Percentiles rank a stretch among this genome's conserved stretches.
Evolutionary conservation across 1,140 invertebrate species (phyloP).

Genomic region (Bombyx mandarina): DNA sequence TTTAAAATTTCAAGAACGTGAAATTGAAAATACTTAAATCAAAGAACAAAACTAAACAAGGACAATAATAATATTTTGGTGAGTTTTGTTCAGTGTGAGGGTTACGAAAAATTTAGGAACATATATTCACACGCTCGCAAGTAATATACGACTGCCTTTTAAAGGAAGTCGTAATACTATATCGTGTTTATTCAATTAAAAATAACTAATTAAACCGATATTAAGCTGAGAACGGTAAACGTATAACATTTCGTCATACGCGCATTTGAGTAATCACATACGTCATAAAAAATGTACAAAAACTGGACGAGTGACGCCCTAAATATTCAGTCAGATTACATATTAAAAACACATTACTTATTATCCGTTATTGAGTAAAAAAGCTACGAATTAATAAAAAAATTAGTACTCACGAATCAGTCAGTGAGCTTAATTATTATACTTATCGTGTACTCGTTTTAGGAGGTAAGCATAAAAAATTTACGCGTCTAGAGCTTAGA

Average conservation of each 20-base stretch:
- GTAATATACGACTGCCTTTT: conserved; percentile 34
- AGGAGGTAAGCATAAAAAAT: conserved; percentile 5
- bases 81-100: conserved; percentile 46
- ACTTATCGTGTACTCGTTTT: conserved; percentile 48
- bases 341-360: conserved; percentile 33
- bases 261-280: conserved; percentile 16
- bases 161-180: conserved; percentile 27
- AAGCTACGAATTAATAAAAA: conserved; percentile 49
- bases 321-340: conserved; percentile 47
- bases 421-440: conserved; percentile 54
- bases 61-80: conserved; percentile 64
- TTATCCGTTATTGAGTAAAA: conserved; percentile 55
- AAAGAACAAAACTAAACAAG: conserved; percentile 31
- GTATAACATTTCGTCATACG: conserved; percentile 13
- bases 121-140: conserved; percentile 44
- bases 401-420: conserved; percentile 29
- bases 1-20: conserved; percentile 23
- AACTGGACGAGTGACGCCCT: conserved; percentile 14
- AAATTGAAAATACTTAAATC: conserved; percentile 26
- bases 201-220: conserved; percentile 6
- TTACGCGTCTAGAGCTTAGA: conserved; percentile 22
- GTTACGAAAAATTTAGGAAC: conserved; percentile 57
- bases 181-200: not conserved
- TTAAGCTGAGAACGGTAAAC: conserved; percentile 18
- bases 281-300: conserved; percentile 48